Evolutionary conservation across 2,888 invertebrate genomes (phyloP).

Genomic region (Lutraria lutraria): DNA sequence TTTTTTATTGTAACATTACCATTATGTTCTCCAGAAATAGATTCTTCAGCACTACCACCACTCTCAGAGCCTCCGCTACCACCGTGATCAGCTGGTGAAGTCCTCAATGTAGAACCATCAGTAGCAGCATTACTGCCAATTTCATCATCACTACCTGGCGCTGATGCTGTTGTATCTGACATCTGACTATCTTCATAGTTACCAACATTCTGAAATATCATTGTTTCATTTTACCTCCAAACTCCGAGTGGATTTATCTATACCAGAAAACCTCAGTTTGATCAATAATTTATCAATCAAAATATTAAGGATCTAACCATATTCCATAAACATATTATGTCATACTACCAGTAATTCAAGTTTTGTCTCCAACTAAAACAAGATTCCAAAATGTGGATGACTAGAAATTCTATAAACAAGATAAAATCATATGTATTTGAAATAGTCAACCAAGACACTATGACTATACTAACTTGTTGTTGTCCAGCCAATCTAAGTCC

Average conservation of each 20-base stretch:
- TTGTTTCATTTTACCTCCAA: too few relatives aligned
- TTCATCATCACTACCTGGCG: constrained; percentile 97
- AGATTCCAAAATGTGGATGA: too few relatives aligned
- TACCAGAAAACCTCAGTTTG: too few relatives aligned
- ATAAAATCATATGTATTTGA: too few relatives aligned
- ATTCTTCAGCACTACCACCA: constrained; percentile 96
- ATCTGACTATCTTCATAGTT: constrained; percentile 89
- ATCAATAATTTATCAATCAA: too few relatives aligned
- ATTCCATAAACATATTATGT: too few relatives aligned
- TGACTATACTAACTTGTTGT: constrained; percentile 70
- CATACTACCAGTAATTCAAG: too few relatives aligned
- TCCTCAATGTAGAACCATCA: constrained; percentile 96
- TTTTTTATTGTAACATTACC: too few relatives aligned
- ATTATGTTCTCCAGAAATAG: constrained; percentile 92
- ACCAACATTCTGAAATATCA: constrained; percentile 68
- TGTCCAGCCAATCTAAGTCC: constrained; percentile 75
- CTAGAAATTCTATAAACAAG: too few relatives aligned
- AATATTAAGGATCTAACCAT: too few relatives aligned
- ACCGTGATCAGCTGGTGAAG: constrained; percentile 92
- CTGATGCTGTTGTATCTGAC: constrained; percentile 94
- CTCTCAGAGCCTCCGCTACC: constrained; percentile 89
- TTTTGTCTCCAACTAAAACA: too few relatives aligned
- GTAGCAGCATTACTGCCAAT: constrained; percentile 96
- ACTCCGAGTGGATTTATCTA: too few relatives aligned
- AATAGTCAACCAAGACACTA: neutral